Evolutionary conservation across 2,888 invertebrate species (phyloP).

Genomic region (Artemia sinica): DNA sequence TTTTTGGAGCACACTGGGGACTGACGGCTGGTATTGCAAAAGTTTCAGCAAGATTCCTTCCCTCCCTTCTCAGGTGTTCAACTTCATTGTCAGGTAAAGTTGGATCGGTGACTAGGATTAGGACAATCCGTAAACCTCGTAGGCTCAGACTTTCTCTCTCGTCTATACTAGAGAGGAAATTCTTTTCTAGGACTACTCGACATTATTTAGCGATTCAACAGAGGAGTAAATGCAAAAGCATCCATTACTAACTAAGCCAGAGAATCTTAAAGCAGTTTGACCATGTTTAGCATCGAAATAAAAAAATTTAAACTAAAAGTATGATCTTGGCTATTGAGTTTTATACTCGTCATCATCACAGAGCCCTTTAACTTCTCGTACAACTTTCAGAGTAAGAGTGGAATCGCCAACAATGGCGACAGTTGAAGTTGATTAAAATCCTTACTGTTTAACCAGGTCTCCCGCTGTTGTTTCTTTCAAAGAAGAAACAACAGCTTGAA

Average conservation of each 20-base stretch:
- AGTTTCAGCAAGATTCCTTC: constrained; percentile 73
- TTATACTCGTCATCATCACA: constrained; percentile 72
- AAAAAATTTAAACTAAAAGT: constrained; percentile 43
- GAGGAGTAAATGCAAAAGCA: constrained; percentile 53
- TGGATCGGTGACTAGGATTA: constrained; percentile 73
- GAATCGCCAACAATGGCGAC: constrained; percentile 71
- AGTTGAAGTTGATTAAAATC: constrained; percentile 59
- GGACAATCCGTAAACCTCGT: constrained; percentile 67
- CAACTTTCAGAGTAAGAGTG: constrained; percentile 68
- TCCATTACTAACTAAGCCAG: constrained; percentile 67
- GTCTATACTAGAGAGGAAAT: constrained; percentile 68
- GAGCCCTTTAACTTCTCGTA: constrained; percentile 62
- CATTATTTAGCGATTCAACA: constrained; percentile 75
- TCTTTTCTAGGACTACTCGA: constrained; percentile 80
- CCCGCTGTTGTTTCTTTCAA: constrained; percentile 40
- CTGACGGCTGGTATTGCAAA: too few relatives aligned
- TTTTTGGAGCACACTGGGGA: too few relatives aligned
- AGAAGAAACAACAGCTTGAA: too few relatives aligned
- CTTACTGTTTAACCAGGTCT: constrained; percentile 45
- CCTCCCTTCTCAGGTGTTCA: constrained; percentile 67
- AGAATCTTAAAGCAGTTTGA: constrained; percentile 59
- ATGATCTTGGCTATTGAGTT: constrained; percentile 46
- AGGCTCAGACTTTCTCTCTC: constrained; percentile 73
- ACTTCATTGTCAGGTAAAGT: constrained; percentile 65
- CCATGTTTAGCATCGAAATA: constrained; percentile 64